Evolutionary conservation across 2,113 vertebrate genomes (phyloP), one percentile per base, ranked within the genome.

Genomic region (Lutjanus erythropterus): DNA sequence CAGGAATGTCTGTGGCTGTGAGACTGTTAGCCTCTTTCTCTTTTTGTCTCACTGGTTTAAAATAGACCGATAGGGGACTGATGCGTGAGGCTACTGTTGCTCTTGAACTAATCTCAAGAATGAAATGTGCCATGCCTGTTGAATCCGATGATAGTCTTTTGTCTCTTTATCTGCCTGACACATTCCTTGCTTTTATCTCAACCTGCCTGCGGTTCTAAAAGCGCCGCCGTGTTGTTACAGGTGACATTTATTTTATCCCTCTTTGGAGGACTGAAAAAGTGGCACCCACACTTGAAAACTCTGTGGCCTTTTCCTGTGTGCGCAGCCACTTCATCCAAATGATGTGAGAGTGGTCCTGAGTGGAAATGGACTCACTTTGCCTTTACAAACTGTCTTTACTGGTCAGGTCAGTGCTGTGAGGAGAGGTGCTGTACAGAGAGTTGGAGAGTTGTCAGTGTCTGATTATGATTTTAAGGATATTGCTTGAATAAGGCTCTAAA

Each of bases 1-100:
- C 70, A 71, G 81, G 89, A 93, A 84, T 89, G 86, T 78, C 41
- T 75, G 75, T 67, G 85, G 74, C 68, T 77, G 85, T 76, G 86
- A 84, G 75, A 81, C 61, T 74, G 31, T 81, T 60, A 53, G 78
- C 21, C 61, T 84, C 27, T 71, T 59, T 77, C 83, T 75, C 66
- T 79, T 23, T 81, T 58, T 64, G 81, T 84, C 47, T 85, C 64
- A 49, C 47, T 35, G 47, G 50, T 89, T 86, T 81, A 73, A 81
- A 85, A 83, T 83, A 68, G 81, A 81, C 70, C 66, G 71, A 86
- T 74, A 47, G 50, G 46, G 42, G 52, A 58, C 23, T 42, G 84
- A 82, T 83, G 71, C 29, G 9, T 56, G 52, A 58, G 68, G 53
- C 71, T 62, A 21, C 69, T 49, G 53, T 72, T 67, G 53, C 86